A percentile compares a stretch with the other conserved stretches of the same genome.
phyloP scores from a whole-genome alignment of 2,113 vertebrate species.

The Madoqua kirkii region DNA sequence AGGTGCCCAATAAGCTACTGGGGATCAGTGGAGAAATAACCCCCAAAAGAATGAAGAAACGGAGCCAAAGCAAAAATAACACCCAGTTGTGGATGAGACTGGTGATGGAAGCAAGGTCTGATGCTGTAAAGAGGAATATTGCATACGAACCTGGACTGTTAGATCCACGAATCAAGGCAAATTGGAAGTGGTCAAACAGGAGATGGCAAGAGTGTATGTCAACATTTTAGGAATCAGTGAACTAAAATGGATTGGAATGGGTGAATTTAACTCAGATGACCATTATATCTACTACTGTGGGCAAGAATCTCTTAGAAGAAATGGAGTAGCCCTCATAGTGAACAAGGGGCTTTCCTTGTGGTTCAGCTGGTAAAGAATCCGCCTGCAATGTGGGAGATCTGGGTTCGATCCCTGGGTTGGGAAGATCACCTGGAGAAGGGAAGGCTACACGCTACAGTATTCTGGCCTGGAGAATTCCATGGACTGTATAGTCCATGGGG shows the following conservation, averaged over 20 bases:
- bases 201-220: fast-evolving
- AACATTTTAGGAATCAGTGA: neutral
- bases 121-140: neutral
- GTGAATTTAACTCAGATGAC: neutral
- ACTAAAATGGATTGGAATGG: neutral
- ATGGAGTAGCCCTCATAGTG: neutral
- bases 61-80: neutral
- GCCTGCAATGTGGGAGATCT: no score
- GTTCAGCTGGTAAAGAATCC: no score
- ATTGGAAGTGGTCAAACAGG: neutral
- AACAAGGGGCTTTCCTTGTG: neutral
- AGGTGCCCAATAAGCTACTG: neutral
- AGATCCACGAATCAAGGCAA: neutral
- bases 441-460: no score
- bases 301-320: neutral
- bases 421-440: no score
- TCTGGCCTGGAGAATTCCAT: no score
- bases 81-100: neutral
- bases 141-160: neutral
- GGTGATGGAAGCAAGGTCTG: neutral
- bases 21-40: neutral
- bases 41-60: neutral
- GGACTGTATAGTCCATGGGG: no score
- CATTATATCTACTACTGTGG: neutral
- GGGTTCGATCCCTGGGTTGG: no score